Percentiles rank a stretch among this genome's conserved stretches.
phyloP scores from a whole-genome alignment of 2,113 vertebrate species.

The Rhabdornis inornatus region DNA sequence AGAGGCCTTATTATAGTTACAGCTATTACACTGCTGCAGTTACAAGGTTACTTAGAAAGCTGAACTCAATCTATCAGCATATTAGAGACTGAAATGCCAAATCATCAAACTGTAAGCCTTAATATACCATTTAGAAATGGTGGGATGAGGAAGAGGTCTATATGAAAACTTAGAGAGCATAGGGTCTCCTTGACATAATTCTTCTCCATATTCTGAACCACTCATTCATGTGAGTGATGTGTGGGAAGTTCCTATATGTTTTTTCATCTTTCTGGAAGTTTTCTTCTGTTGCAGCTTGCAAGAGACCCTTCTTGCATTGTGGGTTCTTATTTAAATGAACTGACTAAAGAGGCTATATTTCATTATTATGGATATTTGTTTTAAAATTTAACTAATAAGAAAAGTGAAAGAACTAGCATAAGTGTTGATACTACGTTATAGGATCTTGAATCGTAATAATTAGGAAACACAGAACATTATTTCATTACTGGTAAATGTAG shows the following conservation, averaged over 20 bases:
- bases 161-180: neutral
- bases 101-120: neutral
- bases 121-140: neutral
- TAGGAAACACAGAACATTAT: neutral
- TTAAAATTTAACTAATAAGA: neutral
- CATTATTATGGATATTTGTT: neutral
- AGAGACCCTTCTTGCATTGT: neutral
- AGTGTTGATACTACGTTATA: neutral
- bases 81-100: neutral
- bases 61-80: slow-evolving; percentile 12
- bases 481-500: neutral
- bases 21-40: neutral
- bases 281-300: neutral
- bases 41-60: slow-evolving; percentile 40
- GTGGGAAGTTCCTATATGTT: neutral
- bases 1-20: neutral
- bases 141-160: neutral
- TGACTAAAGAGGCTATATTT: neutral
- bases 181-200: neutral
- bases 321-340: neutral
- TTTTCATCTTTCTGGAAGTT: neutral
- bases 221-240: neutral
- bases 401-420: neutral
- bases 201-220: neutral
- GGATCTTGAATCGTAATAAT: neutral